Base-by-base conservation (phyloP, 2,797 vertebrate genomes). In the Nannoperca australis region DNA sequence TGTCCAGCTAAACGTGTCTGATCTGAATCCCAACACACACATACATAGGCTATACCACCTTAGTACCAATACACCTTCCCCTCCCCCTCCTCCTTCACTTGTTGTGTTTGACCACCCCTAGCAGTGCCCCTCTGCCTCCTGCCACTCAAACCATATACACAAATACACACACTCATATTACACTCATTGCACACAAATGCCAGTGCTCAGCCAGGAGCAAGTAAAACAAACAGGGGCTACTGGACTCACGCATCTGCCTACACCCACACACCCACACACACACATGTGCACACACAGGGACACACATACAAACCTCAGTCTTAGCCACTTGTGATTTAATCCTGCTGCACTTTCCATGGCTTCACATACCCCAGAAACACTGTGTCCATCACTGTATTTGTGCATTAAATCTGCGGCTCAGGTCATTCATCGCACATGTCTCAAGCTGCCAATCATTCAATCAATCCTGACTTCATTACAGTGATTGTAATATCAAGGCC, bases 401-500 rank as follows among this genome's bases (percentile, higher is more conserved):
- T 78, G 83, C 72, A 55, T 42, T 40, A 63, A 74, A 78, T 79
- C 82, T 18, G 7, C 63, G 60, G 89, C 83, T 85, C 85, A 56
- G 92, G 89, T 90, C 88, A 78, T 88, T 94, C 89, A 74, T 67
- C 36, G 75, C 85, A 79, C 90, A 92, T 95, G 93, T 91, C 87
- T 89, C 60, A 1, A 85, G 78, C 86, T 93, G 94, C 90, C 93
- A 94, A 94, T 95, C 94, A 94, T 90, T 95, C 94, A 95, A 90
- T 95, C 92, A 92, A 91, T 92, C 72, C 45, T 4, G 36, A 80
- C 82, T 86, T 95, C 88, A 95, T 95, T 94, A 94, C 91, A 55
- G 76, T 95, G 92, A 95, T 93, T 95, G 89, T 92, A 90, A 89
- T 89, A 91, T 86, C 86, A 30, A 86, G 85, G 85, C 93, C 92